A percentile compares a stretch with the other conserved stretches of the same genome.
These are phyloP conservation scores for Platygyra sinensis DNA, from an alignment of 64 coral and sea anemone genomes.

Conservation along the genomic window DNA sequence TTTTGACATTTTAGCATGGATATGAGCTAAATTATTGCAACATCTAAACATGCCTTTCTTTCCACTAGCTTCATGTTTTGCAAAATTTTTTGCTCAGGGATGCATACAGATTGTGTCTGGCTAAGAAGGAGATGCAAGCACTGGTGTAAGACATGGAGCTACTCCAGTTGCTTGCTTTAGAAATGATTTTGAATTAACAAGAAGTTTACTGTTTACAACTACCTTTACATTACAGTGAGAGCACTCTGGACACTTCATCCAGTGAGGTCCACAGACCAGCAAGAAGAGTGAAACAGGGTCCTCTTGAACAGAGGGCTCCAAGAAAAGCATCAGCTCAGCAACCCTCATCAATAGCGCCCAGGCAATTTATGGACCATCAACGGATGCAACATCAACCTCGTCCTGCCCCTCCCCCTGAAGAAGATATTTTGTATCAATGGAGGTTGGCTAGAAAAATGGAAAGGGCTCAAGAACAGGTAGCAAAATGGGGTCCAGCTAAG, in stretches of 20 bases:
- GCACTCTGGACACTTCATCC: constrained; percentile 69
- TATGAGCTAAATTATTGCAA: too few relatives aligned
- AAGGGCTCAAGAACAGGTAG: constrained; percentile 77
- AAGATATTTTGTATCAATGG: constrained; percentile 99
- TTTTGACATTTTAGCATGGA: too few relatives aligned
- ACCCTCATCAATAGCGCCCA: not conserved
- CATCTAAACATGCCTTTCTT: too few relatives aligned
- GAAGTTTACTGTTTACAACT: not conserved
- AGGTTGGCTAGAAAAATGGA: constrained; percentile 94
- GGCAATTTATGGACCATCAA: not conserved
- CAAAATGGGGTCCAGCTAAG: not conserved
- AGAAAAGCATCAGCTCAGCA: not conserved
- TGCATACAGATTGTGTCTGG: too few relatives aligned
- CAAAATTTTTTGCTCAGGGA: too few relatives aligned
- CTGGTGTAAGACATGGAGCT: too few relatives aligned
- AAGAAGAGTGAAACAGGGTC: not conserved
- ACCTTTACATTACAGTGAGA: constrained; percentile 71
- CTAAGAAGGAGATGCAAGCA: too few relatives aligned
- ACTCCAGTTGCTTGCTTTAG: too few relatives aligned
- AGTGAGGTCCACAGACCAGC: constrained; percentile 29
- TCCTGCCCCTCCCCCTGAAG: constrained; percentile 73
- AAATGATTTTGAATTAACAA: too few relatives aligned
- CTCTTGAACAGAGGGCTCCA: not conserved
- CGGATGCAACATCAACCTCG: not conserved
- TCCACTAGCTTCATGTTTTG: too few relatives aligned